Evolutionary conservation across 2,113 vertebrate genomes (phyloP), one percentile per base, ranked within the genome.

Genomic region (Indicator indicator): DNA sequence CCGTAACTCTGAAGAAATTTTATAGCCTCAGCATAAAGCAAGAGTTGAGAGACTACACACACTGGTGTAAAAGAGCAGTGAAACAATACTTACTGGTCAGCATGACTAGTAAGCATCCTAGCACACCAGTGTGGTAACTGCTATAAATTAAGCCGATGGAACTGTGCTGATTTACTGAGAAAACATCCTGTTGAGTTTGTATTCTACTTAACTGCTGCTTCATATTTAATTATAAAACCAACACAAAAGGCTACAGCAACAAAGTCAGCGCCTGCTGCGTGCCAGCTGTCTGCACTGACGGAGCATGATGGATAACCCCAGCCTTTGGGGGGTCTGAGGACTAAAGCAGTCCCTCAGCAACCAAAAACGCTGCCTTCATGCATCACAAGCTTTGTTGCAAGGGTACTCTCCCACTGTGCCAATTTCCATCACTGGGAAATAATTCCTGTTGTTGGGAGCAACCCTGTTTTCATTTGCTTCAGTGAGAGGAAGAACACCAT

Each of bases 261-360:
- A 82, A 62, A 84, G 89, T 11, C 0, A 0, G 20, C 0, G 14
- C 94, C 77, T 76, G 89, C 94, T 93, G 95, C 14, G 88, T 59
- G 16, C 77, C 86, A 84, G 92, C 88, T 96, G 95, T 84, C 92
- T 88, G 86, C 83, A 92, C 70, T 81, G 92, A 90, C 77, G 75
- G 92, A 77, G 62, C 73, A 55, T 75, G 92, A 90, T 2, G 4
- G 91, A 89, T 4, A 73, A 59, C 27, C 55, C 67, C 24, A 4
- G 89, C 17, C 70, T 69, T 62, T 60, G 69, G 50, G 46, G 54
- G 23, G 8, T 58, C 80, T 36, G 5, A 40, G 55, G 72, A 84
- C 33, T 80, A 58, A 95, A 87, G 73, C 81, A 50, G 56, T 33
- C 75, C 83, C 83, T 74, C 90, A 74, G 95, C 75, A 94, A 67